Conservation (phyloP, 1,140 invertebrate species). For the Pseudomyrmex concolor region DNA sequence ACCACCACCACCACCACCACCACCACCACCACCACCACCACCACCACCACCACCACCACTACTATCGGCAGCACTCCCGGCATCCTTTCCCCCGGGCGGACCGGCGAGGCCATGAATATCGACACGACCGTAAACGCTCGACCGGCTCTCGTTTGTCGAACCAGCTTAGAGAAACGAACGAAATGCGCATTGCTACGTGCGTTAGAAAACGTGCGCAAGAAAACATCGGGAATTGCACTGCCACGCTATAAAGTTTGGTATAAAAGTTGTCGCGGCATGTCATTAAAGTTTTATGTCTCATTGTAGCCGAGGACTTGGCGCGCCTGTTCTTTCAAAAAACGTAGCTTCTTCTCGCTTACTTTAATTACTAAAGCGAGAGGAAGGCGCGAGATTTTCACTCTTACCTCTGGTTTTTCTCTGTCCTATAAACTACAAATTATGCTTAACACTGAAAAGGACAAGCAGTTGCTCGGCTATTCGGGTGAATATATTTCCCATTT, state of each 20-base stretch:
- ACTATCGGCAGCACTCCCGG: not conserved
- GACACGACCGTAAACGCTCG: constrained; percentile 50
- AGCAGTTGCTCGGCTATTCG: not conserved
- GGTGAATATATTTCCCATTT: constrained; percentile 34
- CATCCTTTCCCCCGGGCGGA: constrained; percentile 3
- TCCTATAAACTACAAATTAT: constrained; percentile 50
- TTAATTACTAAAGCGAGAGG: constrained; percentile 29
- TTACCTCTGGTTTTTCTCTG: not conserved
- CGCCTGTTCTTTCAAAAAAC: not conserved
- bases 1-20: no score
- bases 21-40: no score
- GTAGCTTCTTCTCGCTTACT: not conserved
- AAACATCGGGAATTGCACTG: not conserved
- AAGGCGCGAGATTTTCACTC: no score
- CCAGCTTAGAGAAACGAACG: not conserved
- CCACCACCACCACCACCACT: constrained; percentile 53
- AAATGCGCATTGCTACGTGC: not conserved
- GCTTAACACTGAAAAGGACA: constrained; percentile 18
- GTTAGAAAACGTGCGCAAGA: not conserved
- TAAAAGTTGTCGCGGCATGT: constrained; percentile 42
- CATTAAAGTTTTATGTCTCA: constrained; percentile 58
- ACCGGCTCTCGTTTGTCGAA: constrained; percentile 18
- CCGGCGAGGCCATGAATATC: constrained; percentile 64
- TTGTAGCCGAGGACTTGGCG: constrained; percentile 13
- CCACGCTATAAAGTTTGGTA: constrained; percentile 30